phyloP scores from a whole-genome alignment of 2,888 invertebrate species.

The Drosophila longiperda region DNA sequence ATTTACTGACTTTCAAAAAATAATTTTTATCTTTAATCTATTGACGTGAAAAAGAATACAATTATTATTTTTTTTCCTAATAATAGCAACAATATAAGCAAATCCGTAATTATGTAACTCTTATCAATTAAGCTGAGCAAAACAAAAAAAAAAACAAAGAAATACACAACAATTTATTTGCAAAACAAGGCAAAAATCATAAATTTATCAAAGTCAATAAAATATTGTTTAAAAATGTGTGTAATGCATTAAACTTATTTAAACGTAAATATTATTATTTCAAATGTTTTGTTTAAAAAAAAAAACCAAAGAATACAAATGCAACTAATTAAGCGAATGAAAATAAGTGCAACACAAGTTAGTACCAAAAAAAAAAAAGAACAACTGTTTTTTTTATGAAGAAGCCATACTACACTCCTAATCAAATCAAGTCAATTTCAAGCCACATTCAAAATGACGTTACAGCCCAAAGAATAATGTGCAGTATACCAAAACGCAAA shows the following conservation, averaged over 20 bases:
- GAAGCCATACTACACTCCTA: conserved; percentile 36
- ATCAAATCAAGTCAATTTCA: conserved; percentile 29
- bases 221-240: conserved; percentile 79
- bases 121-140: conserved; percentile 66
- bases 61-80: conserved; percentile 51
- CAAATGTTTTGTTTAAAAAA: conserved; percentile 61
- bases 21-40: conserved; percentile 42
- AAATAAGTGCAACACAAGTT: conserved; percentile 51
- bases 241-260: conserved; percentile 77
- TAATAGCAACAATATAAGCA: conserved; percentile 61
- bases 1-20: conserved; percentile 47
- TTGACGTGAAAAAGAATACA: conserved; percentile 62
- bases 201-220: conserved; percentile 77
- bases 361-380: conserved; percentile 18
- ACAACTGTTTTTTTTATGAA: conserved; percentile 30
- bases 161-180: conserved; percentile 72
- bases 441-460: conserved; percentile 40
- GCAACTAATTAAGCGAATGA: conserved; percentile 54
- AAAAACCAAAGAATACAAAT: conserved; percentile 30
- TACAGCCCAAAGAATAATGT: conserved; percentile 30
- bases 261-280: conserved; percentile 69
- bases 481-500: conserved; percentile 26
- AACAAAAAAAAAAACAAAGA: conserved; percentile 57
- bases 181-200: conserved; percentile 65
- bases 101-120: conserved; percentile 64